Conservation (phyloP, 2,797 vertebrate species). For the Geotria australis region DNA sequence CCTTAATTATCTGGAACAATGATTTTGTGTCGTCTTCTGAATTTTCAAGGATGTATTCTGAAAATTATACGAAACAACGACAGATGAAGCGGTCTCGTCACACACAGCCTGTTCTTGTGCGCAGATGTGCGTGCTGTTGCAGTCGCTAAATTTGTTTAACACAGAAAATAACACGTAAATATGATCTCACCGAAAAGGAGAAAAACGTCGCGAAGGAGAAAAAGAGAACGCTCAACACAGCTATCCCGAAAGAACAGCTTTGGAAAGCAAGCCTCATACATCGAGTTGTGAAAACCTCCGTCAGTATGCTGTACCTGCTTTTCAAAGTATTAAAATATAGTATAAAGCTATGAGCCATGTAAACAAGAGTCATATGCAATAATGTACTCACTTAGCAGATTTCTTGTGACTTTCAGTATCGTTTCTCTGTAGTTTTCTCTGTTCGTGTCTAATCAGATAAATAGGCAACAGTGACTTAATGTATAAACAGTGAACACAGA, state of each 20-base stretch:
- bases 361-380: too few relatives aligned
- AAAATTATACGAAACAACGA: constrained; percentile 1
- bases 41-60: constrained; percentile 62
- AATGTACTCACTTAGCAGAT: constrained; percentile 47
- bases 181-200: too few relatives aligned
- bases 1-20: constrained; percentile 94
- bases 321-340: too few relatives aligned
- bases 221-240: too few relatives aligned
- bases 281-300: too few relatives aligned
- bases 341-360: too few relatives aligned
- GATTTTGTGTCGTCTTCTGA: constrained; percentile 94
- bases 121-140: not conserved
- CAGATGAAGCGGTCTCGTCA: not conserved
- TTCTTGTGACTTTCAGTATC: constrained; percentile 44
- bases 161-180: not conserved
- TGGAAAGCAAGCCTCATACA: too few relatives aligned
- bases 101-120: too few relatives aligned
- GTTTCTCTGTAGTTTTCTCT: constrained; percentile 62
- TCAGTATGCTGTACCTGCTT: too few relatives aligned
- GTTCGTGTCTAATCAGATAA: constrained; percentile 24
- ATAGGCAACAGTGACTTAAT: not conserved
- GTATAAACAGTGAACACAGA: not conserved
- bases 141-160: not conserved
- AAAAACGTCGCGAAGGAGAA: too few relatives aligned
- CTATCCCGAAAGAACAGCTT: too few relatives aligned